Percentiles rank a stretch among this genome's conserved stretches.
Evolutionary conservation across 2,888 invertebrate species (phyloP).

Genomic region (Prenolepis imparis): DNA sequence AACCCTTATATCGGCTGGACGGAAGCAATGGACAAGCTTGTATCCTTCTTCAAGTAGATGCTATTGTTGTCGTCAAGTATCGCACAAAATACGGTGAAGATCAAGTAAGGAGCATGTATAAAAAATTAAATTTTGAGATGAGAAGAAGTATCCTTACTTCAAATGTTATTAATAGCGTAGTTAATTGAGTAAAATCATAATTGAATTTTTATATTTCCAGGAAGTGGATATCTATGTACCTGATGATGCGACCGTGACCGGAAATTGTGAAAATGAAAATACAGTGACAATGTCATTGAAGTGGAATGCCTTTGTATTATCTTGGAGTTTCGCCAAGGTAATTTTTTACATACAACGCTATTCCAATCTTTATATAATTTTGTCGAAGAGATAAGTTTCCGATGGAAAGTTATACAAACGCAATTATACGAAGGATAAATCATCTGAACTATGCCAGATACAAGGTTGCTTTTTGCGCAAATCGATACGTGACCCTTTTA

Average conservation of each 20-base stretch:
- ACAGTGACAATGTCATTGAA: constrained; percentile 90
- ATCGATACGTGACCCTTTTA: constrained; percentile 58
- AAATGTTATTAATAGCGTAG: neutral
- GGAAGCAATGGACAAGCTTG: constrained; percentile 92
- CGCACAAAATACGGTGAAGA: constrained; percentile 90
- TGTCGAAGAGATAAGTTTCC: neutral
- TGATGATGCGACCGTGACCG: constrained; percentile 90
- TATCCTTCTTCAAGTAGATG: constrained; percentile 93
- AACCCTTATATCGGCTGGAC: constrained; percentile 89
- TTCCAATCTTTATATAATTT: neutral
- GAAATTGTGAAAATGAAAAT: constrained; percentile 92
- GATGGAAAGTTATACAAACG: neutral
- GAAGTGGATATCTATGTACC: constrained; percentile 93
- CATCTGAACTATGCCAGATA: constrained; percentile 7
- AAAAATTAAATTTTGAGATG: neutral
- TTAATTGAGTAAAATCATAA: neutral
- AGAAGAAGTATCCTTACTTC: neutral
- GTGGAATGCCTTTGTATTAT: constrained; percentile 92
- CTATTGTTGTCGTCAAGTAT: constrained; percentile 90
- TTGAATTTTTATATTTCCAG: constrained; percentile 81
- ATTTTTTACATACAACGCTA: neutral
- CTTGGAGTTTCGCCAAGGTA: constrained; percentile 94
- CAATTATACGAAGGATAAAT: constrained; percentile 23
- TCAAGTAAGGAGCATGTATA: constrained; percentile 80
- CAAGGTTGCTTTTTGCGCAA: constrained; percentile 1